Percentiles rank a stretch among this genome's conserved stretches.
Evolutionary conservation across 1,140 invertebrate species (phyloP).

Genomic region (Gonioctena quinquepunctata): DNA sequence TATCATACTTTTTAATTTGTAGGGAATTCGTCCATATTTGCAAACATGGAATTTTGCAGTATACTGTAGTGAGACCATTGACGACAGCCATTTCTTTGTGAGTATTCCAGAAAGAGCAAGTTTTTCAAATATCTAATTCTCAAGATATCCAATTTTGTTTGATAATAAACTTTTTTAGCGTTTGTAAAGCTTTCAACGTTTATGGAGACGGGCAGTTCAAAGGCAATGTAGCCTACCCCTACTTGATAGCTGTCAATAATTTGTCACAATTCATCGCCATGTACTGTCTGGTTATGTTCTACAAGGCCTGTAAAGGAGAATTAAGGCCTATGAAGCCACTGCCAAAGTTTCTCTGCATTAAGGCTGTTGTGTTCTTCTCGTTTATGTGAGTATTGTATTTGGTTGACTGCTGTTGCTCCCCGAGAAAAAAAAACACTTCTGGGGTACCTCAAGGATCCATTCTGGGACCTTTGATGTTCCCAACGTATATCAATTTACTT

Average conservation of each 20-base stretch:
- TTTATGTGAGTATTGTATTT: slow-evolving; percentile 91
- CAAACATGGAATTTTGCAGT: slow-evolving; percentile 95
- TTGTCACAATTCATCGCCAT: slow-evolving; percentile 94
- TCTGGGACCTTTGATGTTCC: no score
- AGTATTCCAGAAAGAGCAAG: no score
- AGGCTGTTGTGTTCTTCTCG: slow-evolving; percentile 96
- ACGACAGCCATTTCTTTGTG: slow-evolving; percentile 89
- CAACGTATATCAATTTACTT: no score
- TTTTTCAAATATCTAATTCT: no score
- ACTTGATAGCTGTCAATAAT: slow-evolving; percentile 91
- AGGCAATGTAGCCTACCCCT: slow-evolving; percentile 83
- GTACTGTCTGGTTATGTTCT: slow-evolving; percentile 95
- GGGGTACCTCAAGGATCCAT: no score
- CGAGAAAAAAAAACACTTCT: no score
- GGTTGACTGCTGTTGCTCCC: no score
- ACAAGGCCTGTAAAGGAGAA: slow-evolving; percentile 84
- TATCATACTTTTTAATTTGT: slow-evolving; percentile 30
- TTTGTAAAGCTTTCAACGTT: slow-evolving; percentile 82
- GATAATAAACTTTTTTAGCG: no score
- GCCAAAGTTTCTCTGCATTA: slow-evolving; percentile 97
- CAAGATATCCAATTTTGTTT: no score
- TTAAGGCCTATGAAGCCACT: slow-evolving; percentile 90
- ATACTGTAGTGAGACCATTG: slow-evolving; percentile 86
- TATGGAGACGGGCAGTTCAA: slow-evolving; percentile 91
- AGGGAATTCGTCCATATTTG: slow-evolving; percentile 91